These are phyloP conservation scores for Progne subis DNA, from an alignment of 2,113 vertebrate species.

Conservation along the genomic window DNA sequence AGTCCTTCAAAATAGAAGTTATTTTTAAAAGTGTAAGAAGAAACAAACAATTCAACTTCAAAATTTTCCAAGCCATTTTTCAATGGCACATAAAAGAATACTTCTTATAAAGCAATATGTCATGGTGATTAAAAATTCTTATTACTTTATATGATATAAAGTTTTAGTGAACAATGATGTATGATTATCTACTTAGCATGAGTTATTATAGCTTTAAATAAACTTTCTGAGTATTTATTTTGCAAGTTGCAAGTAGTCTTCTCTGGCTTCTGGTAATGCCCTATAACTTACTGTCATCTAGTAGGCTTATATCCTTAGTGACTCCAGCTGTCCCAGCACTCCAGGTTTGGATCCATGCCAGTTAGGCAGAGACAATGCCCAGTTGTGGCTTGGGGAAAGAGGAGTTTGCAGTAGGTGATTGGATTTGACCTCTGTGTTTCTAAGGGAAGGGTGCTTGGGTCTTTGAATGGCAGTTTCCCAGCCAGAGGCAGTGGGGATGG, in stretches of 20 bases:
- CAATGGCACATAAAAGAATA: background rate
- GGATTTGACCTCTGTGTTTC: background rate
- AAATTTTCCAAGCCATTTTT: background rate
- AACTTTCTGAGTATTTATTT: background rate
- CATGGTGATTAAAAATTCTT: background rate
- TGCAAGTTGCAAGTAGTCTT: background rate
- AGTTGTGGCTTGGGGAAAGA: accelerated
- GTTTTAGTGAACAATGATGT: background rate
- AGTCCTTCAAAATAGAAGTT: background rate
- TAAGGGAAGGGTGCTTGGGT: background rate
- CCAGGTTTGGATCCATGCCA: background rate
- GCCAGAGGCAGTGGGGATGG: background rate
- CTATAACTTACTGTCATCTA: background rate
- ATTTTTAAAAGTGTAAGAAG: background rate
- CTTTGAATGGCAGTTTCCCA: background rate
- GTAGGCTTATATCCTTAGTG: too few species aligned
- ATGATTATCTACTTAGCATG: background rate
- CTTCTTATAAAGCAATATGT: background rate
- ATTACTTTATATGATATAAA: background rate
- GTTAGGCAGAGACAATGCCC: background rate
- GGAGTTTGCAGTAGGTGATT: background rate
- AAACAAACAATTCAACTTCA: background rate
- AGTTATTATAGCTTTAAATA: background rate
- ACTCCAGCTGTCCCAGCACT: background rate
- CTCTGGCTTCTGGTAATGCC: background rate